These are phyloP conservation scores for Psophia crepitans DNA, from an alignment of 2,113 vertebrate species.

Conservation along the genomic window DNA sequence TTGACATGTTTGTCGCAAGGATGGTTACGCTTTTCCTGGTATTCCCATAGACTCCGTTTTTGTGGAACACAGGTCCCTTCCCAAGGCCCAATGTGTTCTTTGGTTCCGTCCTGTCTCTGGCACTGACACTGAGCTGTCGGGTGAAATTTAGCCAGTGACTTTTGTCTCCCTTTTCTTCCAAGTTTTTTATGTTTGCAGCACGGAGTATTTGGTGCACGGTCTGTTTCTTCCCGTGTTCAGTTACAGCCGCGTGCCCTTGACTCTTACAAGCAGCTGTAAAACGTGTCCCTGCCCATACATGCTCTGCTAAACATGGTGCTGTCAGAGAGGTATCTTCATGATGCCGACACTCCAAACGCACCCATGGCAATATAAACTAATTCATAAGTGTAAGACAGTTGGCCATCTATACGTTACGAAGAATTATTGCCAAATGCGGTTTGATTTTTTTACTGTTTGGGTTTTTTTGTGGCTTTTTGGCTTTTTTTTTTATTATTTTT, in stretches of 20 bases:
- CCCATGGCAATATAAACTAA: background rate
- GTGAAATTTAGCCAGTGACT: background rate
- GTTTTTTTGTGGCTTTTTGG: background rate
- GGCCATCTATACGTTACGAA: background rate
- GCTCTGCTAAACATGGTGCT: background rate
- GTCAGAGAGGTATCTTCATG: background rate
- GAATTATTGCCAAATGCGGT: background rate
- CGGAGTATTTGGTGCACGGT: background rate
- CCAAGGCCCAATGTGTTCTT: background rate
- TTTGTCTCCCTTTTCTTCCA: background rate
- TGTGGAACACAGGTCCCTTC: background rate
- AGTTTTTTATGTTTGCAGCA: background rate
- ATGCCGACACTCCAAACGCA: background rate
- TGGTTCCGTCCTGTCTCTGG: background rate
- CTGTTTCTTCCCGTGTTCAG: background rate
- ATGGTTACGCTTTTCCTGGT: background rate
- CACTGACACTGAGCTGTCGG: background rate
- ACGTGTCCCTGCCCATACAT: accelerated
- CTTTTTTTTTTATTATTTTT: background rate
- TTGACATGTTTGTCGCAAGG: background rate
- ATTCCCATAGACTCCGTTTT: background rate
- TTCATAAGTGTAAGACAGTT: background rate
- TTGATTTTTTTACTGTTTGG: background rate
- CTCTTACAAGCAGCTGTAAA: background rate
- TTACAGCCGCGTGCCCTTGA: background rate